Base-by-base conservation (phyloP, 2,113 vertebrate species). In the Speoplatyrhinus poulsoni region DNA sequence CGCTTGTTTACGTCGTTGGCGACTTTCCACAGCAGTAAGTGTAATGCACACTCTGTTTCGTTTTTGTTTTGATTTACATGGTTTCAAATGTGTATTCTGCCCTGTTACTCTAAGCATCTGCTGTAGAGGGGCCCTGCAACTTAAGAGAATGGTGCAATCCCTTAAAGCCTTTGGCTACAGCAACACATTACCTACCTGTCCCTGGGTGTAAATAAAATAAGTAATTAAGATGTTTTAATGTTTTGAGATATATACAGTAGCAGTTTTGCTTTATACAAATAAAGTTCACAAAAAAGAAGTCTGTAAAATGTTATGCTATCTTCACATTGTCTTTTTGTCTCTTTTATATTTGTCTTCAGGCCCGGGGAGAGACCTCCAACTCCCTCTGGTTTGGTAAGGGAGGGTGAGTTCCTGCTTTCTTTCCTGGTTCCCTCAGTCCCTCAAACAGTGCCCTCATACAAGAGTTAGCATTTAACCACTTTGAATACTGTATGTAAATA, bases 381-480 rank as follows among this genome's bases (percentile, higher is more conserved):
- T 98, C 96, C 0, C 85, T 99, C 2, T 98, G 96, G 97, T 98
- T 99, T 87, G 91, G 92, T 85, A 99, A 98, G 93, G 97, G 95
- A 90, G 95, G 97, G 96, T 98, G 80, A 95, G 96, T 95, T 75
- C 41, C 0, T 1, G 46, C 52, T 46, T 9, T 41, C 36, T 2
- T 4, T 41, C 1, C 36, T 41, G 36, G 4, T 41, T 41, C 7
- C 4, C 36, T 55, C 66, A 47, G 1, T 61, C 69, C 11, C 12
- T 58, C 13, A 17, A n/a, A 6, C 62, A 16, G 60, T 73, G 4
- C 19, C 62, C 32, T 54, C 17, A 19, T 16, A 58, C 10, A 54
- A 48, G 1, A 16, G 59, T 54, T n/a, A 19, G 46, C 19, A 6
- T 59, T 75, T 53, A 46, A 1, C 49, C 49, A 3, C 26, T 26